Conservation (phyloP, 2,888 invertebrate genomes). For the Coleophora deauratella region DNA sequence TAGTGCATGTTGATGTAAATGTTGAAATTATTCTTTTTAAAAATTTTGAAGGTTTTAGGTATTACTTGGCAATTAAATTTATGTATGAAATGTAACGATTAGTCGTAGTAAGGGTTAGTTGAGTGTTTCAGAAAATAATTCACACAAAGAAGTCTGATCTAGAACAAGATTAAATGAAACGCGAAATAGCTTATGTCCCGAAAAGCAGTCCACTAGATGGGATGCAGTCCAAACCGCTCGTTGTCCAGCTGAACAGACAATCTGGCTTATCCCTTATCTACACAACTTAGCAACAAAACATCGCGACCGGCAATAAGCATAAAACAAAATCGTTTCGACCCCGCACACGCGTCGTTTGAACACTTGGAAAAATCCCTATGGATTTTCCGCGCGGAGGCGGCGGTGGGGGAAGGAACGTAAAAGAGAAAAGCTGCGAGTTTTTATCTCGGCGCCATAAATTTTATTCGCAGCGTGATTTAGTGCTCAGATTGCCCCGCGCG, state of each 20-base stretch:
- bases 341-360: constrained; percentile 70
- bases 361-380: constrained; percentile 75
- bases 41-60: too few species aligned
- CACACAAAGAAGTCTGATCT: too few species aligned
- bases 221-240: neutral
- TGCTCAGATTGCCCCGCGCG: constrained; percentile 73
- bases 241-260: constrained; percentile 48
- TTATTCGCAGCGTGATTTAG: constrained; percentile 77
- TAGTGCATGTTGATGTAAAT: too few species aligned
- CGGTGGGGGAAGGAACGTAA: constrained; percentile 67
- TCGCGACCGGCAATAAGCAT: constrained; percentile 69
- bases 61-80: too few species aligned
- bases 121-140: too few species aligned
- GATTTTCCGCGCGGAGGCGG: constrained; percentile 61
- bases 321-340: constrained; percentile 73
- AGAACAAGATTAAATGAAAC: too few species aligned
- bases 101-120: too few species aligned
- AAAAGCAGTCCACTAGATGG: too few species aligned
- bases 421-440: constrained; percentile 77
- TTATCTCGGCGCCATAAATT: constrained; percentile 77
- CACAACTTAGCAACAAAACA: constrained; percentile 70
- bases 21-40: too few species aligned
- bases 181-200: too few species aligned
- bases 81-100: too few species aligned
- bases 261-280: constrained; percentile 63